Base-by-base conservation (phyloP, 1,140 invertebrate genomes). In the Drosophila suzukii region DNA sequence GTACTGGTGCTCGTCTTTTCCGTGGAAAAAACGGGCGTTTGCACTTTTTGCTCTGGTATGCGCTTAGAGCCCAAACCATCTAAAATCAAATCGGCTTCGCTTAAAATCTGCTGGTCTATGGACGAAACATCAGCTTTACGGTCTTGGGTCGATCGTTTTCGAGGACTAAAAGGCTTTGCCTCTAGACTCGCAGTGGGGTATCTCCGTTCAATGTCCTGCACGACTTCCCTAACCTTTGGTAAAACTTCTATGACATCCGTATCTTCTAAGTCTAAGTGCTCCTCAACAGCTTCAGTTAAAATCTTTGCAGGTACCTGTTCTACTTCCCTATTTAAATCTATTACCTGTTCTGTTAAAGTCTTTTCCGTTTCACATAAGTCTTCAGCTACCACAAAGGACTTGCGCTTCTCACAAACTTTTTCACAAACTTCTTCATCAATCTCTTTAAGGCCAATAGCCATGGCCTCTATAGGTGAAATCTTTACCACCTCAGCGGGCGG, bases 291-390 rank as follows among this genome's bases (percentile, higher is more conserved):
- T 67, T 68, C 67, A 46, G 58, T 72, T 83, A 88, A 88, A 80
- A 88, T 78, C 62, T 54, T 49, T 32, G 50, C 84, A 90, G 84
- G 85, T 89, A 85, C 81, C 65, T 75, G 54, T 66, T 75, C 63
- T 68, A 73, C 66, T 63, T 89, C 47, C 34, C 56, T 89, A 75
- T 70, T 65, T 84, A 89, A 72, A 55, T 41, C 84, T 89, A 89
- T 39, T 68, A 72, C 80, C 77, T 89, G 77, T 56, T 89, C 80
- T 43, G 44, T 38, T 74, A 89, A 89, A 89, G 84, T 89, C 84
- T 89, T 89, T 72, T 89, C 74, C 30, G 85, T 89, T 89, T 89
- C 84, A 77, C 58, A 66, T 76, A 81, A 90, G 74, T 91, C 90
- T 78, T 90, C 63, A 57, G 86, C 88, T 13, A 91, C 84, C 43